Evolutionary conservation across 1,140 invertebrate genomes (phyloP), one percentile per base, ranked within the genome.

Genomic region (Fopius arisanus): DNA sequence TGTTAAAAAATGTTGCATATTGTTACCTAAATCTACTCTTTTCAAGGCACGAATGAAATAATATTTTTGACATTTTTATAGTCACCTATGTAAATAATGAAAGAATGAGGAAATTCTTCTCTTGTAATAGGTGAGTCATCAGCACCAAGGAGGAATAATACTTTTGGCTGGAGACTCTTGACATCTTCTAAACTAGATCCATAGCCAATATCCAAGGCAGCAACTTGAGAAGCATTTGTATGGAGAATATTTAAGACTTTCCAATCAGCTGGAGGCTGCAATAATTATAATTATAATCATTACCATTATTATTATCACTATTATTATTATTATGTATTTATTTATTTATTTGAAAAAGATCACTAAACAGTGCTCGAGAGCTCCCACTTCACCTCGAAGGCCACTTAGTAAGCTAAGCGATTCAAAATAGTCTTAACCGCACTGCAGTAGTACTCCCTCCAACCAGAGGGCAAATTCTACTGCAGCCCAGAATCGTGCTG

Each of bases 141-240:
- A 69, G 98, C 97, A 33, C 97, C 98, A 66, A 99, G 88, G 51
- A 99, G 89, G 86, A 94, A 98, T 12, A 99, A 85, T 31, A 99
- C 92, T 83, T 94, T 93, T 0, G 96, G 94, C 75, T 93, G 90
- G 66, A 87, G 82, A 73, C 94, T 86, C 31, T 93, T 87, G n/a
- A 94, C 90, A 72, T 89, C 89, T 26, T 93, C 91, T 6, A 95
- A 90, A 19, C 95, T 94, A 3, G 96, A 90, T 77, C 93, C 92
- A 88, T 97, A 99, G 40, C 98, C 98, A 66, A 99, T 85, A 89
- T 99, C 98, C 62, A 99, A 89, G 29, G 98, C 98, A 63, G 96
- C 98, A 63, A 98, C 97, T 91, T 99, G 97, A 16, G 94, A 93
- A 28, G 96, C 95, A 70, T 96, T 96, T 79, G 94, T 93, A 78